Evolutionary conservation across 2,113 vertebrate genomes (phyloP).

Genomic region (Pholis gunnellus): DNA sequence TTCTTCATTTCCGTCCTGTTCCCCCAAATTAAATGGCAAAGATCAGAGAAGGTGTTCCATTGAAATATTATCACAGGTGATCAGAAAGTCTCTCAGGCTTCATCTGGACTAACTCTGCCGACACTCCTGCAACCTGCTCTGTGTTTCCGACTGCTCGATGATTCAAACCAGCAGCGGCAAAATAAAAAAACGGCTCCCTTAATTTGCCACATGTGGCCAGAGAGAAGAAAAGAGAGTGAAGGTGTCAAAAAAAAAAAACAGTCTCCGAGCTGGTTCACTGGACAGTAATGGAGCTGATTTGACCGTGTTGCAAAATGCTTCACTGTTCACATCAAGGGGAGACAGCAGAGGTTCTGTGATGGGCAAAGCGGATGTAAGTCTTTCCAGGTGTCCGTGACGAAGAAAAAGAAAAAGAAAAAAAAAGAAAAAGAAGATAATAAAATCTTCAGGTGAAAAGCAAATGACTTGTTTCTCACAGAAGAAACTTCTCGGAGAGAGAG

Average conservation of each 20-base stretch:
- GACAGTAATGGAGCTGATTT: slow-evolving; percentile 61
- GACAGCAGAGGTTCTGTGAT: slow-evolving; percentile 47
- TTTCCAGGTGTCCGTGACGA: slow-evolving; percentile 56
- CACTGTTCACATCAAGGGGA: slow-evolving; percentile 31
- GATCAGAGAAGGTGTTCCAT: slow-evolving; percentile 74
- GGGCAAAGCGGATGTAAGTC: slow-evolving; percentile 39
- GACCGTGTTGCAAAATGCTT: slow-evolving; percentile 49
- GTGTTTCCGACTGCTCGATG: slow-evolving; percentile 63
- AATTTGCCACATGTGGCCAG: slow-evolving; percentile 72
- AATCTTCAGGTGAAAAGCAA: slow-evolving; percentile 35
- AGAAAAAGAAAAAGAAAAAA: neutral
- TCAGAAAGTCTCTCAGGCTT: slow-evolving; percentile 61
- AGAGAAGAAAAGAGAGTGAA: slow-evolving; percentile 55
- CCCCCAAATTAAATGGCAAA: slow-evolving; percentile 64
- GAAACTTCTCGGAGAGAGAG: slow-evolving; percentile 24
- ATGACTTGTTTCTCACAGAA: slow-evolving; percentile 22
- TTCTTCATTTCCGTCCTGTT: slow-evolving; percentile 67
- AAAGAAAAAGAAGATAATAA: slow-evolving; percentile 34
- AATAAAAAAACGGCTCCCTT: slow-evolving; percentile 50
- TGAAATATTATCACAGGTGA: slow-evolving; percentile 76
- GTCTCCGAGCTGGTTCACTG: slow-evolving; percentile 40
- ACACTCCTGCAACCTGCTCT: slow-evolving; percentile 72
- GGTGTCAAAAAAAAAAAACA: slow-evolving; percentile 64
- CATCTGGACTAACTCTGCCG: slow-evolving; percentile 71
- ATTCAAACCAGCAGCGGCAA: slow-evolving; percentile 64